Percentiles rank a stretch among this genome's conserved stretches.
phyloP scores from a whole-genome alignment of 2,113 vertebrate species.

The Calypte anna region DNA sequence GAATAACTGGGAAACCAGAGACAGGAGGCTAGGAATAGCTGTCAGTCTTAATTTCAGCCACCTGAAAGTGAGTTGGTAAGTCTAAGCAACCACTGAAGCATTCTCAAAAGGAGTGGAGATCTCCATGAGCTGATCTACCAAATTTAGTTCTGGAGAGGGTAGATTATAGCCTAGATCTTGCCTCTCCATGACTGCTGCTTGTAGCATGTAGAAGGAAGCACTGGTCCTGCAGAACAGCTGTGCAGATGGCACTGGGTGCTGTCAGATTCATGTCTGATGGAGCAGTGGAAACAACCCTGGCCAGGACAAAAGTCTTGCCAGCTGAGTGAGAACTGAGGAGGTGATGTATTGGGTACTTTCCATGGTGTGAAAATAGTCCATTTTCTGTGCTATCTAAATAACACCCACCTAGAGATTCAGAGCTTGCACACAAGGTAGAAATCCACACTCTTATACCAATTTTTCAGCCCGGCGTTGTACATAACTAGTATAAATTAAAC shows the following conservation, averaged over 20 bases:
- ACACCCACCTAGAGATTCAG: neutral
- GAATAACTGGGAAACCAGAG: neutral
- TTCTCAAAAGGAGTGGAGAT: neutral
- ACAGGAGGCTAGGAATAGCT: accelerated
- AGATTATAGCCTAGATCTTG: neutral
- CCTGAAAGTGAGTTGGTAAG: neutral
- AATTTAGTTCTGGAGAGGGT: neutral
- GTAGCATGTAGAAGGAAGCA: neutral
- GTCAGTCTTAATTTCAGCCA: neutral
- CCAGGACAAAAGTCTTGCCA: neutral
- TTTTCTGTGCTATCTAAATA: neutral
- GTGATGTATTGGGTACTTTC: neutral
- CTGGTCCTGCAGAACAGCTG: neutral
- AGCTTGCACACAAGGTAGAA: accelerated
- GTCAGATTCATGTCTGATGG: neutral
- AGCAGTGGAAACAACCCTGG: neutral
- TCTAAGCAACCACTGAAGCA: neutral
- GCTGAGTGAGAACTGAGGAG: neutral
- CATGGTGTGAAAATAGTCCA: neutral
- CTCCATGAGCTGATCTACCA: neutral
- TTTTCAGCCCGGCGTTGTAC: neutral
- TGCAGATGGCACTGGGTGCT: neutral
- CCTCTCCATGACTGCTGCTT: neutral
- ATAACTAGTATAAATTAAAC: accelerated
- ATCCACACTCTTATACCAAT: neutral